Evolutionary conservation across 2,113 vertebrate genomes (phyloP).

Genomic region (Pomatostomus ruficeps): DNA sequence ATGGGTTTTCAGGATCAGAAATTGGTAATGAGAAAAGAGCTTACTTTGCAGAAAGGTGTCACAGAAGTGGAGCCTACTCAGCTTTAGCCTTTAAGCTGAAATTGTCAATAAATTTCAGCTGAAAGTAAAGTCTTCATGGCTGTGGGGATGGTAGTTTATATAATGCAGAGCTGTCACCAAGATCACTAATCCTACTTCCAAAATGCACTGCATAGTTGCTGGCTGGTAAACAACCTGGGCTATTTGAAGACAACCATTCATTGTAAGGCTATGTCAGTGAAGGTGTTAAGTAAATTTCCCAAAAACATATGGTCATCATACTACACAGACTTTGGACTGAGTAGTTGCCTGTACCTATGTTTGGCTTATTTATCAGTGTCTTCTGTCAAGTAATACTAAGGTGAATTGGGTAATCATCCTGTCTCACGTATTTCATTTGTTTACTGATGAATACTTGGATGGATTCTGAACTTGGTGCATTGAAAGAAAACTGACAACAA

Average conservation of each 20-base stretch:
- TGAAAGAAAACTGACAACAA: not conserved
- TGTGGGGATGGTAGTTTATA: not conserved
- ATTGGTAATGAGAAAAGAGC: not conserved
- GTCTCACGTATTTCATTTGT: not conserved
- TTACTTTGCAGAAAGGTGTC: not conserved
- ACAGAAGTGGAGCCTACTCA: not conserved
- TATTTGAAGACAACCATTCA: not conserved
- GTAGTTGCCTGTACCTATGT: not conserved
- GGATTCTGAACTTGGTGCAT: not conserved
- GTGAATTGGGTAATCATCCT: not conserved
- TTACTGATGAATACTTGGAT: not conserved
- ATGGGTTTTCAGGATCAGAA: constrained; percentile 2
- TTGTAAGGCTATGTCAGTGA: not conserved
- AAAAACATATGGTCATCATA: not conserved
- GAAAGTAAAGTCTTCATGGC: not conserved
- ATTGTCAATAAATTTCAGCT: not conserved
- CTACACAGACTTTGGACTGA: not conserved
- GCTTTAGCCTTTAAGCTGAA: not conserved
- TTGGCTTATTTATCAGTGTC: not conserved
- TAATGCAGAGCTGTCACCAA: not conserved
- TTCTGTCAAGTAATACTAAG: not conserved
- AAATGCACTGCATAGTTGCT: not conserved
- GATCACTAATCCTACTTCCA: not conserved
- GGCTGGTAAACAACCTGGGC: not conserved
- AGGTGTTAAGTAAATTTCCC: not conserved